Conservation (phyloP, 2,113 vertebrate species). For the Eolophus roseicapilla region DNA sequence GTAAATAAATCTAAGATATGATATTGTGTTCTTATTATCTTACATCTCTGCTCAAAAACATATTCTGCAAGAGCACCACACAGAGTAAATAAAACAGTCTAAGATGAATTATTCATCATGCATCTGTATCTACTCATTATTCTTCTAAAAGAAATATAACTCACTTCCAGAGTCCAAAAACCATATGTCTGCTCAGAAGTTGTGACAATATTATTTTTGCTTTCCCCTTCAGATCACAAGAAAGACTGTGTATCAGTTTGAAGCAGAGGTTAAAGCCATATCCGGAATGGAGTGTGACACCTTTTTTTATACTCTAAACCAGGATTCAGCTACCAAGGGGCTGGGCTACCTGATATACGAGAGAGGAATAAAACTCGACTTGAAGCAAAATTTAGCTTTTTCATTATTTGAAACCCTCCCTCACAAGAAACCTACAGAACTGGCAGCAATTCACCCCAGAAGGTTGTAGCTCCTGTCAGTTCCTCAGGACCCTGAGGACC, state of each 20-base stretch:
- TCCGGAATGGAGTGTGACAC: background rate
- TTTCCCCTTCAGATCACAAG: slow-evolving; percentile 54
- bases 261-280: slow-evolving; percentile 9
- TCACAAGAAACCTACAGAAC: background rate
- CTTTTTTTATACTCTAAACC: background rate
- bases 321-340: background rate
- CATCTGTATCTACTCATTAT: slow-evolving; percentile 51
- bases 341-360: background rate
- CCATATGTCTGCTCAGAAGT: slow-evolving; percentile 8
- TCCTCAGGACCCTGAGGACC: background rate
- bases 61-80: slow-evolving; percentile 28
- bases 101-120: slow-evolving; percentile 61
- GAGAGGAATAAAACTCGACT: slow-evolving; percentile 4
- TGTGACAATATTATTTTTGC: slow-evolving; percentile 56
- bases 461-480: background rate
- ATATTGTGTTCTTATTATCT: slow-evolving; percentile 47
- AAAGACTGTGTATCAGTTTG: slow-evolving; percentile 18
- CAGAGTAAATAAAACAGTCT: slow-evolving; percentile 46
- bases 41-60: slow-evolving; percentile 43
- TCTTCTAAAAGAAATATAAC: slow-evolving; percentile 56
- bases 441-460: background rate
- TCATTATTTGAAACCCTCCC: background rate
- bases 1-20: slow-evolving; percentile 39
- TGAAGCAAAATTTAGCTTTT: background rate
- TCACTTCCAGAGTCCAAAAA: slow-evolving; percentile 29